Base-by-base conservation (phyloP, 2,113 vertebrate species). In the Ranitomeya imitator region DNA sequence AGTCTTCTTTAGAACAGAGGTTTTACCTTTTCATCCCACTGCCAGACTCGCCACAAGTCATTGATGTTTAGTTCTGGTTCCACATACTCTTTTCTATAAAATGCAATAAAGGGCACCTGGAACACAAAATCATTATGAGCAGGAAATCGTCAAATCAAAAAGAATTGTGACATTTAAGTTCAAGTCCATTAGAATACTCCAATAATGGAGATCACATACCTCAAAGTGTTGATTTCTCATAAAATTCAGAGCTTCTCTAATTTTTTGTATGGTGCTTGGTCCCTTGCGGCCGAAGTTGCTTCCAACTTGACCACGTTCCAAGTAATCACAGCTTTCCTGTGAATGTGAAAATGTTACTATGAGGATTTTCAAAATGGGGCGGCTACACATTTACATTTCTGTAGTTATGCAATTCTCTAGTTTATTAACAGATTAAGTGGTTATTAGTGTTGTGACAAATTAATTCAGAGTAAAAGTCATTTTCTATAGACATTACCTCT, bases 211-310 rank as follows among this genome's bases (percentile, higher is more conserved):
- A 12, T 12, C 6, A 0, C 0, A 8, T 93, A 98, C 98, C 97
- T 99, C 98, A 95, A 99, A 99, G 90, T 99, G 98, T 78, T 99
- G 98, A 92, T 99, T 99, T 90, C 97, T 95, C 97, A 99, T 99
- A 91, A 99, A 99, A 92, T 99, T 99, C 19, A 99, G 93, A 8
- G 98, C 98, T 90, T 99, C 98, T 93, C 99, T 99, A 88, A 99
- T 99, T 93, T 99, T 99, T 89, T 97, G 97, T 92, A 99, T 98
- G 2, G 98, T 99, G 93, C 97, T 98, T 71, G 98, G 98, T 0
- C 98, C 98, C 90, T 99, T 99, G 71, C 98, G 95, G 93, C 97
- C 97, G 91, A 99, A 99, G 92, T 96, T 99, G 91, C 96, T 97
- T 63, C 92, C 91, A 83, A 97, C 93, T 37, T 98, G 97, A 0